Base-by-base conservation (phyloP, 2,888 invertebrate species). In the Chalcis sispes region DNA sequence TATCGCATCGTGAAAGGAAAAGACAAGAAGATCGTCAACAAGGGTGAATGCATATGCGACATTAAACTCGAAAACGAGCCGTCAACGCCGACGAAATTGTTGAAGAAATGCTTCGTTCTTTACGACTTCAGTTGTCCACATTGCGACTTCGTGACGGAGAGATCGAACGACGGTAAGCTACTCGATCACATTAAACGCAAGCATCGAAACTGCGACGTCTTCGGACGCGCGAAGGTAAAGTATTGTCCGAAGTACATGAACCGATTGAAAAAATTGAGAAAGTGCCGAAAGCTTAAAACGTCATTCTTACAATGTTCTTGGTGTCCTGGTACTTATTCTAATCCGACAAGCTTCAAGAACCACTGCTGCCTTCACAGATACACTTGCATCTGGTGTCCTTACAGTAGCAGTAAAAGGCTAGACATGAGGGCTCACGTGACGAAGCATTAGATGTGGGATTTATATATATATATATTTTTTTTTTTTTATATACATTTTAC, bases 191-290 rank as follows among this genome's bases (percentile, higher is more conserved):
- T 72, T 3, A 2, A 27, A 2, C 8, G 2, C 5, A 1, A 32
- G 42, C 64, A 72, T 13, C 8, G 0, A 0, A 7, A 20, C 7
- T 23, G 0, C 3, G 1, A n/a, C 8, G 23, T 56, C 0, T 72
- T 27, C 13, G n/a, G 52, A 2, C 29, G 10, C 1, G 46, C 56
- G 0, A 29, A 5, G 2, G 27, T 72, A 8, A 40, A 8, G 23
- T 72, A 52, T 18, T 72, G 72, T 13, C 29, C 64, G 2, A 20
- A 15, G 2, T 72, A 64, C 32, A 46, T 56, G 56, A 27, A 18
- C 10, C 20, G 20, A 3, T 40, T 52, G n/a, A 36, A 40, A n/a
- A n/a, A n/a, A n/a, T n/a, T n/a, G n/a, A n/a, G n/a, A n/a, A n/a
- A n/a, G n/a, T n/a, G n/a, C n/a, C n/a, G n/a, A 54, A 54, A 5